Evolutionary conservation across 2,797 vertebrate species (phyloP).

Genomic region (Rhynchotus rufescens): DNA sequence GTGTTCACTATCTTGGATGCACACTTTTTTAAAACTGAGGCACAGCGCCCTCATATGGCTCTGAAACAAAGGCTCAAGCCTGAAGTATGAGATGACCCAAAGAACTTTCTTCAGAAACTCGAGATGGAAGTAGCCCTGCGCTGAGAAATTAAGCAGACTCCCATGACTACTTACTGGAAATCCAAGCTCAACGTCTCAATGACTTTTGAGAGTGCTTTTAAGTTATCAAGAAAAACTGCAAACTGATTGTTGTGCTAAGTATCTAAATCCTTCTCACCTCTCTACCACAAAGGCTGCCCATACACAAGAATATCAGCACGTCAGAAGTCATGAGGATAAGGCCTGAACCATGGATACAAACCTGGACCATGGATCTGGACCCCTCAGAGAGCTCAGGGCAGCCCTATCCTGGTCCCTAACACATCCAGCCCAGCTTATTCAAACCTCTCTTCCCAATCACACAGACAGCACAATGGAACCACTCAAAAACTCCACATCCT

Average conservation of each 20-base stretch:
- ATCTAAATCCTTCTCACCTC: neutral
- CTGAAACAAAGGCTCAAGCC: neutral
- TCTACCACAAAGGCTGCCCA: neutral
- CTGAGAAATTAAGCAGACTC: neutral
- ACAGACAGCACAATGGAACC: neutral
- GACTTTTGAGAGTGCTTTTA: neutral
- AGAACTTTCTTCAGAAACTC: neutral
- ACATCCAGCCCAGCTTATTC: neutral
- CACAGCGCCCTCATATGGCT: slow-evolving; percentile 78
- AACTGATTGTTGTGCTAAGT: neutral
- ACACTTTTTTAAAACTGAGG: slow-evolving; percentile 61
- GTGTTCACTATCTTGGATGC: neutral
- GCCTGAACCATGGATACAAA: neutral
- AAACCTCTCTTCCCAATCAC: neutral
- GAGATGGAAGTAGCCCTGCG: neutral
- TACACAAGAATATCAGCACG: fast-evolving
- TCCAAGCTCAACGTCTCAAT: fast-evolving
- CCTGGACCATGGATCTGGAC: neutral
- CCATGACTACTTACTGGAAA: neutral
- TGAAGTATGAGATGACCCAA: neutral
- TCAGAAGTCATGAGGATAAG: neutral
- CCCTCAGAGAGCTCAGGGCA: neutral
- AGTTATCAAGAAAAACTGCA: neutral
- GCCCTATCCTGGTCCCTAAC: neutral
- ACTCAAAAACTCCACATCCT: neutral